Evolutionary conservation across 2,113 vertebrate species (phyloP), one percentile per base, ranked within the genome.

Genomic region (Parotia lawesii): DNA sequence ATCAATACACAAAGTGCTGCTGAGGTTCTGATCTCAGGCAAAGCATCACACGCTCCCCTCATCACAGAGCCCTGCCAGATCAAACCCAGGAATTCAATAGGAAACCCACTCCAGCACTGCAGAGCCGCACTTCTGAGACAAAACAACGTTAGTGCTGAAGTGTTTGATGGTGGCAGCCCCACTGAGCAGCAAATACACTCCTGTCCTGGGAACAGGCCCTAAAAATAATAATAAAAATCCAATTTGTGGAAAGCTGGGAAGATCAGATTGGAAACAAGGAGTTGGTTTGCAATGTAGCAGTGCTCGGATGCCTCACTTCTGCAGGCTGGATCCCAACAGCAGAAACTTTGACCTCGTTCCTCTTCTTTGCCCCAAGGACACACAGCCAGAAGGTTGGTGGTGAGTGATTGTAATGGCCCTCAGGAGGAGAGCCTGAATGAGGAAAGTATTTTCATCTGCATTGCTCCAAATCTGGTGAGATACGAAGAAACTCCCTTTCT

Each of bases 1-100:
- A 94, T 90, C 93, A 94, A 91, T 87, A 74, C 85, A 76, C 89
- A 82, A 77, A 87, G 44, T 67, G 75, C 61, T 86, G 86, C 92
- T 56, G 70, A 2, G 3, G 85, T 95, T 96, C 90, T 97, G 94
- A 97, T 91, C 95, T 95, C 66, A 72, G 74, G 65, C 92, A 95
- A 87, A 90, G 87, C 73, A 69, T 69, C 75, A 44, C 8, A 0
- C 0, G 0, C 28, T 83, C 33, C 48, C 54, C 80, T 91, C 78
- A 47, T 44, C 93, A 74, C 79, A 95, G 87, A 94, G 56, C 69
- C 50, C 53, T 76, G 53, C 0, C 25, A 89, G 87, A 94, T 95
- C 95, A 93, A 94, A 94, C 27, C 76, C 40, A 77, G 70, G 82
- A 79, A 66, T 65, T 94, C 89, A 93, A 67, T 28, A 38, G 67